phyloP scores from a whole-genome alignment of 2,888 invertebrate genomes.

The Margaritifera margaritifera region DNA sequence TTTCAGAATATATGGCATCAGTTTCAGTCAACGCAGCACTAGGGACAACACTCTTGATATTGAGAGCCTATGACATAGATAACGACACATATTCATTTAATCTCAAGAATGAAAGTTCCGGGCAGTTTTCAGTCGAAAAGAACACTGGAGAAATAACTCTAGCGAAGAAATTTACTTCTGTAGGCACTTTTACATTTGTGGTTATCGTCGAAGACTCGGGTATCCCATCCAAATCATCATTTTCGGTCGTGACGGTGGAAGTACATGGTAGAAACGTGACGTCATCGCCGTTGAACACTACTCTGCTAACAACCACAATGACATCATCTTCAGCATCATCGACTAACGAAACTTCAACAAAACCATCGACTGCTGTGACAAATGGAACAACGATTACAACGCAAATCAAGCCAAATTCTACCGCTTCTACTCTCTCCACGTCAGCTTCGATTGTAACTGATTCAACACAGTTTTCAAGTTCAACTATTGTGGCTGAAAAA shows the following conservation, averaged over 20 bases:
- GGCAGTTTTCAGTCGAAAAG: slow-evolving; percentile 5
- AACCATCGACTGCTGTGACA: too few relatives aligned
- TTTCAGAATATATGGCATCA: background rate
- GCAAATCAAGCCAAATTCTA: too few relatives aligned
- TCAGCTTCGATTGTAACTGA: too few relatives aligned
- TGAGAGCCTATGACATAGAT: slow-evolving; percentile 19
- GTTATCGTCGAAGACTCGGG: slow-evolving; percentile 15
- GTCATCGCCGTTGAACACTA: background rate
- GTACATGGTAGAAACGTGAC: background rate
- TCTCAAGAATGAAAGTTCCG: background rate
- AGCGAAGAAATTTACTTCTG: background rate
- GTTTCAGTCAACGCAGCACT: background rate
- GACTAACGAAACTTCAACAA: too few relatives aligned
- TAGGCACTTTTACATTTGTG: slow-evolving; percentile 1
- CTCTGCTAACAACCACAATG: too few relatives aligned
- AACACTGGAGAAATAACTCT: slow-evolving; percentile 6
- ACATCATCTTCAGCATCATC: too few relatives aligned
- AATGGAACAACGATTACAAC: too few relatives aligned
- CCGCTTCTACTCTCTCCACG: too few relatives aligned
- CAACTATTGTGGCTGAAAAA: too few relatives aligned
- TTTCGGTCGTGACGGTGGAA: slow-evolving; percentile 6
- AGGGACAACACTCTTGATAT: slow-evolving; percentile 2
- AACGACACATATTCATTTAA: slow-evolving; percentile 8
- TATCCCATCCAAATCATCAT: slow-evolving; percentile 14
- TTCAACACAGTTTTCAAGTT: too few relatives aligned